phyloP scores from a whole-genome alignment of 1,140 invertebrate species.

The Drosophila teissieri region DNA sequence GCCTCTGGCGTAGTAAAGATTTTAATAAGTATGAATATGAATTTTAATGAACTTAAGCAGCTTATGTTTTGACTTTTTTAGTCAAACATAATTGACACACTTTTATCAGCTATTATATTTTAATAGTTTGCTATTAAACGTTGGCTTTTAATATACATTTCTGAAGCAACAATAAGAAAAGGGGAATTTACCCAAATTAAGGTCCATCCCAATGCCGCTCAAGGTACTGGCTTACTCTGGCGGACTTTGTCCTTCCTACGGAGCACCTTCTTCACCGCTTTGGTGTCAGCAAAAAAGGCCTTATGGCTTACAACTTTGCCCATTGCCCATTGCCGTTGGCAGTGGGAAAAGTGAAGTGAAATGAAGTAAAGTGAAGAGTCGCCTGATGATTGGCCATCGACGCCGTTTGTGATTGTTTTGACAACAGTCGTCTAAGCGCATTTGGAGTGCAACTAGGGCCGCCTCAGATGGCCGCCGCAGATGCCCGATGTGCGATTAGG shows the following conservation, averaged over 20 bases:
- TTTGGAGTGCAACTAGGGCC: slow-evolving; percentile 33
- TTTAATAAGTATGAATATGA: too few relatives aligned
- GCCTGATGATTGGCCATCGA: slow-evolving; percentile 34
- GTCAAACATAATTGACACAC: too few relatives aligned
- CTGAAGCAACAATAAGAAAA: too few relatives aligned
- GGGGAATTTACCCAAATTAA: too few relatives aligned
- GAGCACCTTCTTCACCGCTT: slow-evolving; percentile 26
- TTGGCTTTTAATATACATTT: too few relatives aligned
- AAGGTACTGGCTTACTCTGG: neutral
- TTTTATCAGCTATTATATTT: too few relatives aligned
- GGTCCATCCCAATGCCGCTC: slow-evolving; percentile 14
- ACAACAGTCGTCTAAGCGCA: slow-evolving; percentile 34
- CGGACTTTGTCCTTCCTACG: slow-evolving; percentile 44
- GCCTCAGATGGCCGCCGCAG: slow-evolving; percentile 1
- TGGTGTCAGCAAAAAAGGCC: slow-evolving; percentile 18
- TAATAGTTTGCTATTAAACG: too few relatives aligned
- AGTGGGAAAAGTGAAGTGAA: neutral
- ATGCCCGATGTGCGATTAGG: slow-evolving; percentile 31
- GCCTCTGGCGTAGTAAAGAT: too few relatives aligned
- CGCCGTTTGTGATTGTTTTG: slow-evolving; percentile 45
- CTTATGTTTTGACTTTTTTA: too few relatives aligned
- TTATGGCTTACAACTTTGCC: slow-evolving; percentile 23
- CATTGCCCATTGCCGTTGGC: slow-evolving; percentile 9
- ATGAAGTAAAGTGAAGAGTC: slow-evolving; percentile 8
- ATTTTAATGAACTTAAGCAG: too few relatives aligned